These are phyloP conservation scores for Tuberolachnus salignus DNA, from an alignment of 2,888 invertebrate genomes.

Conservation along the genomic window DNA sequence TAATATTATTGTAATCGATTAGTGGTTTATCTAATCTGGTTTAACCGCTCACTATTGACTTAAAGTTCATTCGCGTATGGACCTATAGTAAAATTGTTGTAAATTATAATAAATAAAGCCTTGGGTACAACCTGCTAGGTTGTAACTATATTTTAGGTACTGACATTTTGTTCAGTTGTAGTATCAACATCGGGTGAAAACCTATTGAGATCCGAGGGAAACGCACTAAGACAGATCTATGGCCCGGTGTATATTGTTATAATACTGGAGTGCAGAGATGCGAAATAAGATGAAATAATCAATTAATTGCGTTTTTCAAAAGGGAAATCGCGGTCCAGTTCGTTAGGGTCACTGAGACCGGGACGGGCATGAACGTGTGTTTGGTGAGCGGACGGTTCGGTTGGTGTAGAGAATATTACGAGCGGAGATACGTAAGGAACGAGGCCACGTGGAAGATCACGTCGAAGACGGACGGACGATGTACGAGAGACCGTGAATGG, in stretches of 20 bases:
- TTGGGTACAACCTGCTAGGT: too few relatives aligned
- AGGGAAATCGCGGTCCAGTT: neutral
- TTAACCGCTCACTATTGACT: too few relatives aligned
- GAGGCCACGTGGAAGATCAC: neutral
- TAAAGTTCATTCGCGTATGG: too few relatives aligned
- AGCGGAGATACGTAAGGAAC: neutral
- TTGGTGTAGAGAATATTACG: neutral
- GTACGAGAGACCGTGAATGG: neutral
- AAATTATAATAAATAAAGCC: too few relatives aligned
- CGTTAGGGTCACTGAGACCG: neutral
- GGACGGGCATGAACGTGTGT: neutral
- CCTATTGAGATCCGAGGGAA: neutral
- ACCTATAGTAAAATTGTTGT: too few relatives aligned
- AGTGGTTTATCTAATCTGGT: too few relatives aligned
- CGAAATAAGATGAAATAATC: conserved; percentile 7
- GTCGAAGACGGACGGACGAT: conserved; percentile 3
- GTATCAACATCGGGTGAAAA: too few relatives aligned
- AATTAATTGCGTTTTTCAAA: neutral
- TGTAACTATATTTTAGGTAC: too few relatives aligned
- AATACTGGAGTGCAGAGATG: neutral
- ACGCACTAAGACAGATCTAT: neutral
- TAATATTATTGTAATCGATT: too few relatives aligned
- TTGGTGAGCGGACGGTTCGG: neutral
- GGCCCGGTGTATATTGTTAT: neutral
- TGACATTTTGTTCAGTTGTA: too few relatives aligned